phyloP scores from a whole-genome alignment of 1,140 invertebrate genomes.

The Stegodyphus dumicola region DNA sequence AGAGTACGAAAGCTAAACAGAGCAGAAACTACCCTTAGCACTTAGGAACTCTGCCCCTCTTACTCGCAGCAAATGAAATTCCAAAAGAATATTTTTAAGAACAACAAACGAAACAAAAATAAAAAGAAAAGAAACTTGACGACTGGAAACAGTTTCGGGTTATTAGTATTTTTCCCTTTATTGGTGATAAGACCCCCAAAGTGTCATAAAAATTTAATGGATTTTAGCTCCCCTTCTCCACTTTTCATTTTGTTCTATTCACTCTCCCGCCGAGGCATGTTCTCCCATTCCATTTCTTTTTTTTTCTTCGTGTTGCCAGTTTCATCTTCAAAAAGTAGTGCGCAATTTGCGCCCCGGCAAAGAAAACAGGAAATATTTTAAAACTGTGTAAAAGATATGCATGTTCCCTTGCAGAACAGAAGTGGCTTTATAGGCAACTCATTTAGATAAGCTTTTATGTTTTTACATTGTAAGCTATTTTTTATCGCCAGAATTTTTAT shows the following conservation, averaged over 20 bases:
- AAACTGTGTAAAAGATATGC: slow-evolving; percentile 33
- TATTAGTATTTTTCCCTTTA: slow-evolving; percentile 59
- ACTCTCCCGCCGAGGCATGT: neutral
- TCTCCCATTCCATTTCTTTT: neutral
- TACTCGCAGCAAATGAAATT: neutral
- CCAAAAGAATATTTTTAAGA: neutral
- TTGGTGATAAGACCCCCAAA: slow-evolving; percentile 51
- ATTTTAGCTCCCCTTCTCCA: slow-evolving; percentile 16
- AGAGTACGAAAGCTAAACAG: no score
- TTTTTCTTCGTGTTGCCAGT: no score
- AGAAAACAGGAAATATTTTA: slow-evolving; percentile 52
- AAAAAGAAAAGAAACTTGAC: slow-evolving; percentile 6
- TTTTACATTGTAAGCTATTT: no score
- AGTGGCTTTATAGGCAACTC: neutral
- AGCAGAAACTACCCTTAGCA: no score
- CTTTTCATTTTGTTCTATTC: slow-evolving; percentile 33
- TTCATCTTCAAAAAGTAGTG: slow-evolving; percentile 7
- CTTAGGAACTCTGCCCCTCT: neutral
- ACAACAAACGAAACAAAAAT: neutral
- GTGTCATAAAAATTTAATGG: slow-evolving; percentile 58
- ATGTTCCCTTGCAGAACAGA: neutral
- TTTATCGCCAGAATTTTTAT: no score
- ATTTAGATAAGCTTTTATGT: no score
- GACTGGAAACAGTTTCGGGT: slow-evolving; percentile 52
- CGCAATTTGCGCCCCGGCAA: slow-evolving; percentile 22